phyloP scores from a whole-genome alignment of 2,888 invertebrate species.

The Heliconius charithonia region DNA sequence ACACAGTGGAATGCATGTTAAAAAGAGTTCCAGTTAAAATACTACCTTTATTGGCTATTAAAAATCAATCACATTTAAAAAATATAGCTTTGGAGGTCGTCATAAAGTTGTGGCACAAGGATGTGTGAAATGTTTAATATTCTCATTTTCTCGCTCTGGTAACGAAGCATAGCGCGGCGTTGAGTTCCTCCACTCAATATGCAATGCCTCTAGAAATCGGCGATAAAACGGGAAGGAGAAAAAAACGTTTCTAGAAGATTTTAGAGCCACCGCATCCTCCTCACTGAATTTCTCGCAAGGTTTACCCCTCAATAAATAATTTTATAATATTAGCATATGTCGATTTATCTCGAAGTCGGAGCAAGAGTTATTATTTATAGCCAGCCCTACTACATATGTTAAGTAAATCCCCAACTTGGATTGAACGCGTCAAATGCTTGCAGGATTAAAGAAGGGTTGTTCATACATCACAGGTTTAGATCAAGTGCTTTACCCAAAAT shows the following conservation, averaged over 20 bases:
- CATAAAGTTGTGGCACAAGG: no score
- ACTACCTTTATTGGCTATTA: no score
- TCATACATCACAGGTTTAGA: constrained; percentile 14
- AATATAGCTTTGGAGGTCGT: no score
- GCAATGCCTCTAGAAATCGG: no score
- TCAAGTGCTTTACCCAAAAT: constrained; percentile 12
- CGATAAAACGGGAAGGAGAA: background rate
- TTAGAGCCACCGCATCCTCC: constrained; percentile 15
- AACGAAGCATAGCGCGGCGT: no score
- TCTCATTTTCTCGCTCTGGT: no score
- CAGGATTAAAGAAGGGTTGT: constrained; percentile 34
- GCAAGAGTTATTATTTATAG: constrained; percentile 81
- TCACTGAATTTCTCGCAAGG: constrained; percentile 44
- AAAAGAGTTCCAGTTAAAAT: no score
- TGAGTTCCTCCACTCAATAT: no score
- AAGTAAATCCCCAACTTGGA: constrained; percentile 66
- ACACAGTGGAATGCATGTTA: no score
- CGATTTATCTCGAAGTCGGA: constrained; percentile 76
- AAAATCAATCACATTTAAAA: no score
- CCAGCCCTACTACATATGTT: constrained; percentile 74
- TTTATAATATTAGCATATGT: constrained; percentile 82
- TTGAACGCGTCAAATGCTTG: constrained; percentile 36
- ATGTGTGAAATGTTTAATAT: no score
- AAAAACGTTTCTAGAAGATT: background rate
- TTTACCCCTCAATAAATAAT: constrained; percentile 81